Conservation (phyloP, 2,888 invertebrate species). For the Caenorhabditis sinica region DNA sequence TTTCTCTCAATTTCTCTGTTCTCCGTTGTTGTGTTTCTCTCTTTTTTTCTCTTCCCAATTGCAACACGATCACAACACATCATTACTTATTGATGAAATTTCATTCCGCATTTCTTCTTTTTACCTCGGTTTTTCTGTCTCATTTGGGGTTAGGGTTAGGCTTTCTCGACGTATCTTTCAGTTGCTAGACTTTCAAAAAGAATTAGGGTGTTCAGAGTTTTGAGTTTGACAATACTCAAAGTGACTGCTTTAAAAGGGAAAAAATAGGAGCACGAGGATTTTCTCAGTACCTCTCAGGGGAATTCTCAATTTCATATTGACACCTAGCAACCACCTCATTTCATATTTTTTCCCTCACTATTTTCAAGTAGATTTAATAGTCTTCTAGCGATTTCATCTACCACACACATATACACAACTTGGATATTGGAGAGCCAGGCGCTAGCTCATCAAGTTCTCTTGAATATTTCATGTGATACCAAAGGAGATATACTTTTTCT, state of each 20-base stretch:
- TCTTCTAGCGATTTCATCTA: slow-evolving; percentile 18
- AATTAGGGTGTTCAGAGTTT: too few relatives aligned
- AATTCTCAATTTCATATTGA: not conserved
- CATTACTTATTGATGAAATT: slow-evolving; percentile 37
- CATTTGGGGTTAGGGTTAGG: not conserved
- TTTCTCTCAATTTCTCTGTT: slow-evolving; percentile 15
- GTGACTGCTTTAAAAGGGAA: too few relatives aligned
- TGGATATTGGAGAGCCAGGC: not conserved
- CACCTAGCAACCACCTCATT: slow-evolving; percentile 30
- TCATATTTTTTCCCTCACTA: not conserved
- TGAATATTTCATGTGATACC: slow-evolving; percentile 48
- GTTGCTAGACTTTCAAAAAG: too few relatives aligned
- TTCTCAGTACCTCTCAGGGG: not conserved
- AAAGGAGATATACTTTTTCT: not conserved
- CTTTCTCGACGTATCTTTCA: too few relatives aligned
- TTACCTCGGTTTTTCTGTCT: not conserved
- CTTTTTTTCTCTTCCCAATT: not conserved
- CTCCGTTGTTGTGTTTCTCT: not conserved
- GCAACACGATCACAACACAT: slow-evolving; percentile 24
- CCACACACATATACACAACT: not conserved
- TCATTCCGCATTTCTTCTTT: not conserved
- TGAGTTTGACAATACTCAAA: too few relatives aligned
- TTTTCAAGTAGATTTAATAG: not conserved
- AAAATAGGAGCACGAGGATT: too few relatives aligned
- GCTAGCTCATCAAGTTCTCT: slow-evolving; percentile 45